Evolutionary conservation across 23 tunicate genomes (phyloP), one percentile per base, ranked within the genome.

Genomic region (Ciona savignyi): DNA sequence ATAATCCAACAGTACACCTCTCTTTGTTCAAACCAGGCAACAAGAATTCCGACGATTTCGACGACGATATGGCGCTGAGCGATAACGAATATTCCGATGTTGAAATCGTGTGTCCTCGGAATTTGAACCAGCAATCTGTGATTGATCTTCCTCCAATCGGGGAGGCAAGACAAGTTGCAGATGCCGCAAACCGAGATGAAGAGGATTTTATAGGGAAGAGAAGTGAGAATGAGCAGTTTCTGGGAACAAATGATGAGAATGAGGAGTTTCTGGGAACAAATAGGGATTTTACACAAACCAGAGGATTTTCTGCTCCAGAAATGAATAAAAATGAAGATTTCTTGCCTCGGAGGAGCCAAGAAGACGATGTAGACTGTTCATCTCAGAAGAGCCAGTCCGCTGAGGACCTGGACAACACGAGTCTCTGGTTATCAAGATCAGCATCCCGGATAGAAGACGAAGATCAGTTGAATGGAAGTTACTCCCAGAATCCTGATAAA

Each of bases 11-110:
- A 11, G 86, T 81, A 0, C 96, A 88, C 65, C n/a, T 81, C 60
- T 81, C 87, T 9, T 63, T 81, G 56, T 77, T 70, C 67, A 77
- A 82, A 67, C 73, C 78, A 2, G 49, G 34, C 25, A 85, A 78
- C 49, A 65, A 74, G n/a, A 15, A 42, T 42, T 42, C 15, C 15
- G 51, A 23, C 19, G 32, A 21, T 3, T 26, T 21, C 48, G 83
- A 77, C 24, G 77, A 88, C 19, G 96, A 67, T 0, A 70, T 33
- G 1, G 84, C 74, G 26, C 62, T 80, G 22, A 87, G 94, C 73
- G 96, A 88, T 64, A 88, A 77, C 32, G 96, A 88, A 26, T 25
- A 66, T 33, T 81, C 87, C 4, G 87, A 81, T 63, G 77, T 88
- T 2, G 96, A 88, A 61, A 80, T 88, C 73, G 83, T 88, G 2